A percentile compares a stretch with the other conserved stretches of the same genome.
These are phyloP conservation scores for Eudorcas thomsonii DNA, from an alignment of 2,113 vertebrate species.

Conservation along the genomic window DNA sequence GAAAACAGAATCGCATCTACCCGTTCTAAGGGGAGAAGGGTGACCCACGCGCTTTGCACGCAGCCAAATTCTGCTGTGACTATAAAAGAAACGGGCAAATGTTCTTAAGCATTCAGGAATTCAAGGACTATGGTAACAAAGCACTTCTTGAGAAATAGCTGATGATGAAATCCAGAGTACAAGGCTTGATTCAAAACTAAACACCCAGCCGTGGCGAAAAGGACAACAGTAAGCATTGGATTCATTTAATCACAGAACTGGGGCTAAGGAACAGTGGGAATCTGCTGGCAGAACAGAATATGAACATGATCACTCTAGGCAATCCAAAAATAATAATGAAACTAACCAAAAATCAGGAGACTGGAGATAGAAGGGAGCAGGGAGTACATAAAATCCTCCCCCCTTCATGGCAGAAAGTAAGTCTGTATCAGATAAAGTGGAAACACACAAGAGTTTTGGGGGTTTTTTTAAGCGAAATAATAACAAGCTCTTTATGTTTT, in stretches of 20 bases:
- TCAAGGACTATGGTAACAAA: not conserved
- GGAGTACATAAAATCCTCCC: not conserved
- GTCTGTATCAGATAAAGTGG: not conserved
- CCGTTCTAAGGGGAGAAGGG: not conserved
- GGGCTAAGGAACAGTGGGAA: not conserved
- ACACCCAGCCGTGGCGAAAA: not conserved
- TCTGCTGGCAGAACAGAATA: not conserved
- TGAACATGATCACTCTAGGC: not conserved
- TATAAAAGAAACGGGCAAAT: not conserved
- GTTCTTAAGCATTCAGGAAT: not conserved
- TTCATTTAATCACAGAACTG: not conserved
- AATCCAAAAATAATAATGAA: constrained; percentile 1
- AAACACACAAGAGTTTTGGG: not conserved
- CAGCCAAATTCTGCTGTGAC: not conserved
- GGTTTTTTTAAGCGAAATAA: not conserved
- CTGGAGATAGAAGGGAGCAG: not conserved
- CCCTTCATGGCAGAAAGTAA: not conserved
- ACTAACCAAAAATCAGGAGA: not conserved
- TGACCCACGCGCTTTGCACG: not conserved
- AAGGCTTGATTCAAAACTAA: not conserved
- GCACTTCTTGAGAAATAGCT: not conserved
- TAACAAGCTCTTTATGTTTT: not conserved
- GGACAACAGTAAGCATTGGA: not conserved
- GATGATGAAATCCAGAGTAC: not conserved
- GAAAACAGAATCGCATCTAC: not conserved